Percentiles rank a stretch among this genome's conserved stretches.
These are phyloP conservation scores for Laticauda laticaudata DNA, from an alignment of 2,113 vertebrate species.

Conservation along the genomic window DNA sequence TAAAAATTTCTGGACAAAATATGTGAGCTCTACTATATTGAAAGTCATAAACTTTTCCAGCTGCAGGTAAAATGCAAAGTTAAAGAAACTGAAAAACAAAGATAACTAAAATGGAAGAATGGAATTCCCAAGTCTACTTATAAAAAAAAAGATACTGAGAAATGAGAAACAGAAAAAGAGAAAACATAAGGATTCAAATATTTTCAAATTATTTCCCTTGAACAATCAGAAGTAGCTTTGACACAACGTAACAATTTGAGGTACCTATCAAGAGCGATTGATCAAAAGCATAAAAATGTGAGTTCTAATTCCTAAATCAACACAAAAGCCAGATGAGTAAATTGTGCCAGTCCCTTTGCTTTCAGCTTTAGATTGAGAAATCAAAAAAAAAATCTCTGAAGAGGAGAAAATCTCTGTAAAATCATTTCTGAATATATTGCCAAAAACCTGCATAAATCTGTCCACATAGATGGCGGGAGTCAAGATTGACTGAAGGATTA, in stretches of 20 bases:
- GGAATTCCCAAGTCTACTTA: neutral
- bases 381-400: neutral
- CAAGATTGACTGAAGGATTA: neutral
- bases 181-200: neutral
- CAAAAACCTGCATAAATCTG: neutral
- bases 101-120: neutral
- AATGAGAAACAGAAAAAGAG: neutral
- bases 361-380: neutral
- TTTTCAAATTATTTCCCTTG: neutral
- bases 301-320: neutral
- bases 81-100: neutral
- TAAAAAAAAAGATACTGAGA: neutral
- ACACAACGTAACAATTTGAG: neutral
- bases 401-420: neutral
- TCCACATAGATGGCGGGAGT: neutral
- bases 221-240: neutral
- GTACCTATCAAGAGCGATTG: neutral
- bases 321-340: neutral
- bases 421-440: neutral
- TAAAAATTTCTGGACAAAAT: neutral
- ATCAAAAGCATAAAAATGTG: neutral
- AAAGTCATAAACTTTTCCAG: neutral
- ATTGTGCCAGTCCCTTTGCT: neutral
- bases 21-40: neutral
- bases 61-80: constrained; percentile 34